A percentile compares a stretch with the other conserved stretches of the same genome.
These are phyloP conservation scores for Camelus bactrianus DNA, from an alignment of 2,113 vertebrate species.

Conservation along the genomic window DNA sequence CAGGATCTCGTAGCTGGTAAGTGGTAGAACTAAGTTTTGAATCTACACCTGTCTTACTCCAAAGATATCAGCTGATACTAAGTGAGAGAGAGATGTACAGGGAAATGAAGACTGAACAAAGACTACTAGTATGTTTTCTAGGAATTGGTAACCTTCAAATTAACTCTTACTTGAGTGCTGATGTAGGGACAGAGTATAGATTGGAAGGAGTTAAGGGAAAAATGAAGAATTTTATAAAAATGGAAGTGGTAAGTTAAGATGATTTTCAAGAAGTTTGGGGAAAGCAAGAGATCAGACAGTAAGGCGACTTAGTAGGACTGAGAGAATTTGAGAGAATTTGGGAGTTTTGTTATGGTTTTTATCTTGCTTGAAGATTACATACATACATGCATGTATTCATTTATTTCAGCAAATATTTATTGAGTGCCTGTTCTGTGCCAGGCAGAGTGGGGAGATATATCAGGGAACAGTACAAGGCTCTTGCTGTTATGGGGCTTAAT, in stretches of 20 bases:
- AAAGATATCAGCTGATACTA: not conserved
- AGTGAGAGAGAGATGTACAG: not conserved
- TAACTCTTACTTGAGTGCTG: not conserved
- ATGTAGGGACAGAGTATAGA: not conserved
- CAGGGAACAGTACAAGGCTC: not conserved
- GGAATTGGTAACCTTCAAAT: not conserved
- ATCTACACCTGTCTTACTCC: not conserved
- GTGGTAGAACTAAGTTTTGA: not conserved
- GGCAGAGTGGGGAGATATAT: not conserved
- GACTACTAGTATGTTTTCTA: not conserved
- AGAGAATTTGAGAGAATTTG: conserved; percentile 15
- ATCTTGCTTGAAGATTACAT: conserved; percentile 42
- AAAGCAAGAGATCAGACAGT: conserved; percentile 13
- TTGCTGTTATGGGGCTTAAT: not conserved
- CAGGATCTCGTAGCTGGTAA: not conserved
- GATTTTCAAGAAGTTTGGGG: not conserved
- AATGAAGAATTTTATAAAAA: conserved; percentile 7
- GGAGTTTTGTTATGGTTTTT: conserved; percentile 27
- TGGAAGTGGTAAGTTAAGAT: not conserved
- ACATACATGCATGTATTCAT: not conserved
- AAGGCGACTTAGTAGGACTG: not conserved
- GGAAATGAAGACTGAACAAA: not conserved
- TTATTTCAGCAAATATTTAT: conserved; percentile 7
- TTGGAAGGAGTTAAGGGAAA: not conserved
- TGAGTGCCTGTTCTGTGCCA: not conserved